Percentiles rank a stretch among this genome's conserved stretches.
These are phyloP conservation scores for Lycophotia porphyrea DNA, from an alignment of 2,888 invertebrate genomes.

Conservation along the genomic window DNA sequence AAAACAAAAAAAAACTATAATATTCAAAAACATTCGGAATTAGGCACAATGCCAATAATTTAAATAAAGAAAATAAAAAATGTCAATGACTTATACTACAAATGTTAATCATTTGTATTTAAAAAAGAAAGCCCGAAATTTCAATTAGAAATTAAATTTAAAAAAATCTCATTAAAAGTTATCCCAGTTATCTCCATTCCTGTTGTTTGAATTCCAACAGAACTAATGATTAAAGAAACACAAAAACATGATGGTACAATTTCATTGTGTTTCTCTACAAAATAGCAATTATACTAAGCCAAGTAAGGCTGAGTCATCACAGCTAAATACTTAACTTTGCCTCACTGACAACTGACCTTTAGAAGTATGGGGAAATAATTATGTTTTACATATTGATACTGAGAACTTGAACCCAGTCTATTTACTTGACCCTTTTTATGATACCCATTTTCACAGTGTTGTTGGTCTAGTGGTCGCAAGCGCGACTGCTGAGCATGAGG, in stretches of 20 bases:
- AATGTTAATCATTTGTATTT: no score
- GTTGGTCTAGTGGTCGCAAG: no score
- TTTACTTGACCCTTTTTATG: not conserved
- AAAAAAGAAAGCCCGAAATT: no score
- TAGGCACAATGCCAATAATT: no score
- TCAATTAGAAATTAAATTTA: no score
- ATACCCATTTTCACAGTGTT: not conserved
- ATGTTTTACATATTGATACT: not conserved
- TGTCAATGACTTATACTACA: no score
- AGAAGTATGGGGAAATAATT: constrained; percentile 2
- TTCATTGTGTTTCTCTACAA: constrained; percentile 1
- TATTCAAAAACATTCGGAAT: no score
- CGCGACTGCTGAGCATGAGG: no score
- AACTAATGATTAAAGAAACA: not conserved
- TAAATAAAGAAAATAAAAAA: no score
- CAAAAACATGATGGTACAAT: not conserved
- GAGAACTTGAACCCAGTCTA: not conserved
- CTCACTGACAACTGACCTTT: constrained; percentile 28
- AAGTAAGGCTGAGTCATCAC: constrained; percentile 20
- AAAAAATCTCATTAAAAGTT: no score
- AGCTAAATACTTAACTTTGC: not conserved
- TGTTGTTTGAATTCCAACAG: not conserved
- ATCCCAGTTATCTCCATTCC: not conserved
- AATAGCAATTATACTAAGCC: not conserved
- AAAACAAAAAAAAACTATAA: no score